phyloP scores from a whole-genome alignment of 2,797 vertebrate species.

The Betta splendens region DNA sequence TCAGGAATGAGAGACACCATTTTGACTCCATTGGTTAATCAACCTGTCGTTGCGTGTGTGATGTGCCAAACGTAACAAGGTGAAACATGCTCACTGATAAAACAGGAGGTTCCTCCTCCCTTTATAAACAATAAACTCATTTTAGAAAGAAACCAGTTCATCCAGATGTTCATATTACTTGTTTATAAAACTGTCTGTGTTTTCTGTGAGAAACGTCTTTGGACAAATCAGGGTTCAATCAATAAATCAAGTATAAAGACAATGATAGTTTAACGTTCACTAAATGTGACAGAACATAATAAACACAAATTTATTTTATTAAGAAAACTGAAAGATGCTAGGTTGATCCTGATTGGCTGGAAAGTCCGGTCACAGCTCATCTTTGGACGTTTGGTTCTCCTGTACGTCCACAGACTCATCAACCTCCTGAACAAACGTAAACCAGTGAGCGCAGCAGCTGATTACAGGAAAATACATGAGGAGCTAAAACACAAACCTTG shows the following conservation, averaged over 20 bases:
- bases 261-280: not conserved
- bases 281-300: not conserved
- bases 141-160: no score
- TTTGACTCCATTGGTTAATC: not conserved
- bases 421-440: conserved; percentile 39
- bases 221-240: no score
- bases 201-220: no score
- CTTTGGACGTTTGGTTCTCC: conserved; percentile 65
- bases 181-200: no score
- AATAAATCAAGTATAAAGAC: no score
- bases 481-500: conserved; percentile 47
- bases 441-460: not conserved
- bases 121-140: no score
- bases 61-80: no score
- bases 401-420: conserved; percentile 48
- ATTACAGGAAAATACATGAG: not conserved
- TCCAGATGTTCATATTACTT: no score
- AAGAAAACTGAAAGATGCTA: conserved; percentile 53
- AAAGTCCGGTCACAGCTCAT: conserved; percentile 76
- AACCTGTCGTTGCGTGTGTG: not conserved
- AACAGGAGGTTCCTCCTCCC: no score
- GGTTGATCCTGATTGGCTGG: conserved; percentile 46
- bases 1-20: conserved; percentile 1
- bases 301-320: conserved; percentile 55
- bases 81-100: not conserved